Percentiles rank a stretch among this genome's conserved stretches.
These are phyloP conservation scores for Plebejus argus DNA, from an alignment of 2,888 invertebrate species.

Conservation along the genomic window DNA sequence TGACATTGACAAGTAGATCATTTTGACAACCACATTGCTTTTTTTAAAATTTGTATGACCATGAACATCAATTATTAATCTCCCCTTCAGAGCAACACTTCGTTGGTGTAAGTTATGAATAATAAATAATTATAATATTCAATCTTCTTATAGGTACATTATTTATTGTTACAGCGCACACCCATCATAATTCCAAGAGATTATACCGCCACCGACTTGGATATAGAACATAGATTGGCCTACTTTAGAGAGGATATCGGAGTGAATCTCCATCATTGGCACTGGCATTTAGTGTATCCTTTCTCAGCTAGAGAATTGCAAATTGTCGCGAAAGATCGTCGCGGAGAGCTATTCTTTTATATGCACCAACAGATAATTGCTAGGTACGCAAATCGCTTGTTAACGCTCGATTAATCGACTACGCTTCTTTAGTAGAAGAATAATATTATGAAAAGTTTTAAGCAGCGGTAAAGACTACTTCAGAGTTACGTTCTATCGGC, in stretches of 20 bases:
- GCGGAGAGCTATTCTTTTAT: slow-evolving; percentile 90
- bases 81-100: too few relatives aligned
- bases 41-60: not conserved
- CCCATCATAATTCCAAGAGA: slow-evolving; percentile 88
- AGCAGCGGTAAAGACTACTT: not conserved
- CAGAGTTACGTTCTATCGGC: not conserved
- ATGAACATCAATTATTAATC: not conserved
- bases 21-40: not conserved
- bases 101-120: too few relatives aligned
- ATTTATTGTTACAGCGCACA: slow-evolving; percentile 62
- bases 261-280: slow-evolving; percentile 90
- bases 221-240: slow-evolving; percentile 89
- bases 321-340: slow-evolving; percentile 87
- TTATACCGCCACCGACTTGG: slow-evolving; percentile 89
- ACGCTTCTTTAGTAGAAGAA: too few relatives aligned
- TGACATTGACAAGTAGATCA: not conserved
- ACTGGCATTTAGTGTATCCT: slow-evolving; percentile 91
- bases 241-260: slow-evolving; percentile 92
- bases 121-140: too few relatives aligned
- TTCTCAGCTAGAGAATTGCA: slow-evolving; percentile 75
- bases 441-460: too few relatives aligned
- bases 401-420: too few relatives aligned
- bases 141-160: not conserved
- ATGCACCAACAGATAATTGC: slow-evolving; percentile 84
- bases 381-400: slow-evolving; percentile 51